Evolutionary conservation across 2,888 invertebrate species (phyloP).

Genomic region (Syrista parreyssii): DNA sequence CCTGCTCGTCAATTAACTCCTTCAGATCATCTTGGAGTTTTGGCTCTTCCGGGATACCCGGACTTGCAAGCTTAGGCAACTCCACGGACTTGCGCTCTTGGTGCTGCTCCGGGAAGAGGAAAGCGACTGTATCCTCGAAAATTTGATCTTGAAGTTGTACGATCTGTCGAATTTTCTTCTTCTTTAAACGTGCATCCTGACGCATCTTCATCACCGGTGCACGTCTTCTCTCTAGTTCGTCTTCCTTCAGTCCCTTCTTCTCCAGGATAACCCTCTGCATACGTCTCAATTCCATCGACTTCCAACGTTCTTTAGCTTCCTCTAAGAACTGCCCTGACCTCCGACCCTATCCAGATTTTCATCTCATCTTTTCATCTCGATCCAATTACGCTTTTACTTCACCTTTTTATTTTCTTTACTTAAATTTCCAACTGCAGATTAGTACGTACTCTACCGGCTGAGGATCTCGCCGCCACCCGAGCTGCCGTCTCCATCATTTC

Average conservation of each 20-base stretch:
- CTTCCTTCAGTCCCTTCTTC: conserved; percentile 73
- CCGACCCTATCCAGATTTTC: conserved; percentile 40
- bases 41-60: conserved; percentile 65
- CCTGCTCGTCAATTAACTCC: conserved; percentile 7
- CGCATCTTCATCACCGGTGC: conserved; percentile 73
- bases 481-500: conserved; percentile 63
- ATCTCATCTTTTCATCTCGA: conserved; percentile 27
- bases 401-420: conserved; percentile 11
- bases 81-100: conserved; percentile 18
- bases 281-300: conserved; percentile 73
- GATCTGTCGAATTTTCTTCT: conserved; percentile 70
- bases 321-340: conserved; percentile 53
- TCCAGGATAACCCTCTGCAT: conserved; percentile 74
- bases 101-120: conserved; percentile 71
- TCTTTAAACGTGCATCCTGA: conserved; percentile 71
- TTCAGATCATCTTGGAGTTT: conserved; percentile 48
- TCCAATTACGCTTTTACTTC: conserved; percentile 20
- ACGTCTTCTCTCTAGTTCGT: conserved; percentile 72
- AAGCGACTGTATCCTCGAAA: conserved; percentile 75
- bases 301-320: conserved; percentile 71
- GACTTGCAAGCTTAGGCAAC: conserved; percentile 1
- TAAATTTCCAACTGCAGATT: conserved; percentile 1
- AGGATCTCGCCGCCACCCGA: conserved; percentile 10
- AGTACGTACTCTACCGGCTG: conserved; percentile 1
- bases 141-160: conserved; percentile 72